phyloP scores from a whole-genome alignment of 2,888 invertebrate species.

The Chironomus tentans region DNA sequence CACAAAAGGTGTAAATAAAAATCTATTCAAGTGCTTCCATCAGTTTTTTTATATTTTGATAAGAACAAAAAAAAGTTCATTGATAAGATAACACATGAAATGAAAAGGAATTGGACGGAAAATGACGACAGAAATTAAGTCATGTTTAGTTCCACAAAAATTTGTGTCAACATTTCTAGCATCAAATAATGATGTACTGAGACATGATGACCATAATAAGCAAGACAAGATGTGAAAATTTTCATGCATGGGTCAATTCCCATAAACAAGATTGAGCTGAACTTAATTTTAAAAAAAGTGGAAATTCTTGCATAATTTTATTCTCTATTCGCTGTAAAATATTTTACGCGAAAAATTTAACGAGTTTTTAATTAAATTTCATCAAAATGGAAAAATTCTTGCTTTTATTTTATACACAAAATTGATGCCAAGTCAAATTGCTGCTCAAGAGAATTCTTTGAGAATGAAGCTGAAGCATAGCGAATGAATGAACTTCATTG shows the following conservation, averaged over 20 bases:
- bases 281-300: not conserved
- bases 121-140: not conserved
- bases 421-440: not conserved
- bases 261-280: not conserved
- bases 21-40: not conserved
- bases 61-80: not conserved
- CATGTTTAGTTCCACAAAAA: not conserved
- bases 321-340: not conserved
- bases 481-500: not conserved
- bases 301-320: constrained; percentile 3
- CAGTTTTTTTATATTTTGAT: not conserved
- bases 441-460: constrained; percentile 4
- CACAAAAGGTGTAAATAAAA: not conserved
- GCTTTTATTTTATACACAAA: not conserved
- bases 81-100: not conserved
- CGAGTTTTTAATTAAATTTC: constrained; percentile 25
- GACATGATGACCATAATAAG: too few relatives aligned
- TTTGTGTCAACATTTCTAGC: not conserved
- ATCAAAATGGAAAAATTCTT: constrained; percentile 22
- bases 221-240: too few relatives aligned
- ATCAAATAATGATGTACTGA: not conserved
- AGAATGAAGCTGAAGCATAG: not conserved
- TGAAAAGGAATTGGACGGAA: not conserved
- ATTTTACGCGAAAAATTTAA: not conserved
- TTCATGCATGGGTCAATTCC: not conserved